phyloP scores from a whole-genome alignment of 64 coral and sea anemone genomes.

The Stylophora pistillata region DNA sequence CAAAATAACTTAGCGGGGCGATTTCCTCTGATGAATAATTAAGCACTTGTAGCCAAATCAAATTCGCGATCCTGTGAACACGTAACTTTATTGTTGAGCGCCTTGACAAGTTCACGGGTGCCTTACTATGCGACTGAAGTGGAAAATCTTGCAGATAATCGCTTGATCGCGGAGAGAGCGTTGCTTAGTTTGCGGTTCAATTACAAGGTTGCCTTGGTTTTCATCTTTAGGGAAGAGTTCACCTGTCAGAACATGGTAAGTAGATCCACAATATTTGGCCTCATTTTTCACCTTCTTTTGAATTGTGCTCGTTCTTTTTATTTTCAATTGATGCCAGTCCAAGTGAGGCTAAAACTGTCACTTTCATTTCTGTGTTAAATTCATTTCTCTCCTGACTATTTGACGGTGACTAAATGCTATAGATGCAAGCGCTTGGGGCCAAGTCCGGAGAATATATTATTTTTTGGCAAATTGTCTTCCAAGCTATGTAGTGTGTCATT shows the following conservation, averaged over 20 bases:
- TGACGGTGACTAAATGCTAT: too few species aligned
- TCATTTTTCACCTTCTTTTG: neutral
- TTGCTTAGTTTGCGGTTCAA: neutral
- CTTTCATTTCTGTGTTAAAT: too few species aligned
- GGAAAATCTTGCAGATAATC: slow-evolving; percentile 12
- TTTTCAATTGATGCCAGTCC: too few species aligned
- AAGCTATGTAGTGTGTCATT: too few species aligned
- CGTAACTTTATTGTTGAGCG: slow-evolving; percentile 11
- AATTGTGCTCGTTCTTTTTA: neutral
- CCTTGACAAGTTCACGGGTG: slow-evolving; percentile 7
- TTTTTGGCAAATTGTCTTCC: too few species aligned
- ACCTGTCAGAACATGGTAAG: neutral
- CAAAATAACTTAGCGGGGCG: slow-evolving; percentile 3
- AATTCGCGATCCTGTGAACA: slow-evolving; percentile 1
- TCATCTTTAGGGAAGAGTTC: neutral
- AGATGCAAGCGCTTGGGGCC: too few species aligned
- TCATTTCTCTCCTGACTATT: too few species aligned
- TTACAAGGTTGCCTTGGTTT: neutral
- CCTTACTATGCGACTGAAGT: neutral
- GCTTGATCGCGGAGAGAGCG: neutral
- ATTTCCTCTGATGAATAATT: neutral
- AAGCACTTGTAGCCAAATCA: slow-evolving; percentile 6
- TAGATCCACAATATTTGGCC: neutral
- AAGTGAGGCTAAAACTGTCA: too few species aligned
- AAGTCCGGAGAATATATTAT: too few species aligned